Base-by-base conservation (phyloP, 2,888 invertebrate genomes). In the Thecophora atra region DNA sequence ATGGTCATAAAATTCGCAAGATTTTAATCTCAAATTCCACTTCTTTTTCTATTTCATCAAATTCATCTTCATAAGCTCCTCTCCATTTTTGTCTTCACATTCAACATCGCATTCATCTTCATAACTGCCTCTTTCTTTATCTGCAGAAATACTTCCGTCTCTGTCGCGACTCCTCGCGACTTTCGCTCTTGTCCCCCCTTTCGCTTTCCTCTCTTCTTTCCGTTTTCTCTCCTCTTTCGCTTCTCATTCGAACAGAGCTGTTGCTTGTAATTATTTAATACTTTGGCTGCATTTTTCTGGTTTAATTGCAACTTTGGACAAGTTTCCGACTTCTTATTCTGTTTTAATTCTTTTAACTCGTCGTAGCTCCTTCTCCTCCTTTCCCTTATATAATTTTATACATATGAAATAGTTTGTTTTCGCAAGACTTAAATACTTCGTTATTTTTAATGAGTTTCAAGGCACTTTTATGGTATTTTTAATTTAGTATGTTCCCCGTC, bases 381-480 rank as follows among this genome's bases (percentile, higher is more conserved):
- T 13, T 65, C 30, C 42, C 24, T 13, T 8, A n/a, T 30, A 21
- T 30, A 67, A 56, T 37, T 21, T 56, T 67, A 37, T 58, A 44
- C 28, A 19, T 66, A 58, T 67, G 21, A 42, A 8, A 26, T 19
- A 62, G 52, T 71, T 71, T 64, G 7, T 54, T 72, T 81, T 78
- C 76, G 24, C 54, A 30, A 67, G n/a, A 67, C 54, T 54, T 28
- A 58, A 58, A 58, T 67, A 56, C 67, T 56, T 67, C 67, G 37
- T 67, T 67, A 67, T 21, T 67, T 67, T 67, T 67, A 67, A 67
- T 67, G 67, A 67, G 67, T 67, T 67, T 54, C 52, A 47, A 30
- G 21, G 19, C 37, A 56, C 11, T 64, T 21, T 21, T 5, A 13
- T 21, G 17, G 17, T 42, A 13, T 64, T 44, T 47, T 26, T 21